These are phyloP conservation scores for Crocodylus rhombifer DNA, from an alignment of 2,797 vertebrate species.

Conservation along the genomic window DNA sequence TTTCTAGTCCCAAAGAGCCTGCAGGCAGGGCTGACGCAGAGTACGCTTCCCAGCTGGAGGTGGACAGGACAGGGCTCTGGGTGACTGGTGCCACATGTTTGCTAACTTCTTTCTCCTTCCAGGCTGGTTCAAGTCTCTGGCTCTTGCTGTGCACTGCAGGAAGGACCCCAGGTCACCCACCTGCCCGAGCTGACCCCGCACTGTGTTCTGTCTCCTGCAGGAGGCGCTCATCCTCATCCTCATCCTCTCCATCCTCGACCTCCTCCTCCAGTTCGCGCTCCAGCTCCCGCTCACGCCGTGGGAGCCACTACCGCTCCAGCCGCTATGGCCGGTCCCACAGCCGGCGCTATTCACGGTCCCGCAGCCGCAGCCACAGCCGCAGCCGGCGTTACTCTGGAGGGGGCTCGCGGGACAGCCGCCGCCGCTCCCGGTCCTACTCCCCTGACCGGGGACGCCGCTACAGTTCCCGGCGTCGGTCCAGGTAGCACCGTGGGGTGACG, in stretches of 20 bases:
- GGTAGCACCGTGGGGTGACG: constrained; percentile 48
- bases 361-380: constrained; percentile 71
- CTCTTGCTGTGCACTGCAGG: neutral
- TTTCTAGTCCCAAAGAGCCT: no score
- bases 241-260: constrained; percentile 80
- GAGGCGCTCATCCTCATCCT: constrained; percentile 85
- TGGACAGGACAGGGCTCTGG: neutral
- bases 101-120: no score
- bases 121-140: neutral
- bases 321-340: constrained; percentile 75
- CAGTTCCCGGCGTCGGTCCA: constrained; percentile 85
- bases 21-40: no score
- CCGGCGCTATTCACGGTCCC: constrained; percentile 78
- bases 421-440: constrained; percentile 85
- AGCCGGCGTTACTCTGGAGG: constrained; percentile 74
- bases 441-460: constrained; percentile 81
- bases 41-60: neutral
- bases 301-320: constrained; percentile 80
- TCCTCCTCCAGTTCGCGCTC: constrained; percentile 86
- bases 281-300: constrained; percentile 82
- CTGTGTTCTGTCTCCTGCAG: constrained; percentile 69
- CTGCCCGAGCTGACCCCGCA: neutral
- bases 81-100: no score
- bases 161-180: neutral
- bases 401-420: constrained; percentile 76